These are phyloP conservation scores for Zelleria hepariella DNA, from an alignment of 2,888 invertebrate species.

Conservation along the genomic window DNA sequence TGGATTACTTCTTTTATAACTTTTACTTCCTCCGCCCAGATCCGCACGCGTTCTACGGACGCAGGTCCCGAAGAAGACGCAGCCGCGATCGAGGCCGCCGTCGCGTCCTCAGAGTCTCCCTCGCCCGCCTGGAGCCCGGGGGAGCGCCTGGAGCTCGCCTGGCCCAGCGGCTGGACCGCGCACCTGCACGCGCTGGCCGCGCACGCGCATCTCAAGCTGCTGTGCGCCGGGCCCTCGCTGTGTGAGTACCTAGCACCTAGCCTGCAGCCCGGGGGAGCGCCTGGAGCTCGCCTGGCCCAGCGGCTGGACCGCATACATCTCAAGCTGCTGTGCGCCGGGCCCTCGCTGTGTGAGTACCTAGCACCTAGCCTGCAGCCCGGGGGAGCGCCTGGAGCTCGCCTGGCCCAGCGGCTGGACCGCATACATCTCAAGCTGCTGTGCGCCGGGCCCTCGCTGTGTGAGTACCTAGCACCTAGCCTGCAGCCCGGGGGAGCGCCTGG, in stretches of 20 bases:
- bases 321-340: constrained; percentile 58
- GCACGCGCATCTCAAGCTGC: constrained; percentile 56
- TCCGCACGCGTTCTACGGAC: constrained; percentile 10
- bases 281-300: constrained; percentile 83
- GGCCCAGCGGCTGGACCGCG: constrained; percentile 79
- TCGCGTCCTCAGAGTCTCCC: neutral
- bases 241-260: constrained; percentile 8
- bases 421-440: constrained; percentile 65
- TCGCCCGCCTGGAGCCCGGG: constrained; percentile 39
- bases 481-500: constrained; percentile 77
- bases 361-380: constrained; percentile 39
- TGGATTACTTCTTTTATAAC: too few relatives aligned
- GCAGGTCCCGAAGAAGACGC: too few relatives aligned
- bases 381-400: constrained; percentile 82
- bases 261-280: constrained; percentile 73
- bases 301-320: constrained; percentile 76
- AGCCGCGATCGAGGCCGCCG: too few relatives aligned
- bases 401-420: constrained; percentile 81
- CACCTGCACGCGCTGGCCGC: constrained; percentile 82
- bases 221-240: constrained; percentile 53
- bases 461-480: neutral
- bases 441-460: constrained; percentile 42
- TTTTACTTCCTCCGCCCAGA: neutral
- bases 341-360: constrained; percentile 25
- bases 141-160: constrained; percentile 83